A percentile compares a stretch with the other conserved stretches of the same genome.
phyloP scores from a whole-genome alignment of 2,888 invertebrate species.

The Macropis europaea region DNA sequence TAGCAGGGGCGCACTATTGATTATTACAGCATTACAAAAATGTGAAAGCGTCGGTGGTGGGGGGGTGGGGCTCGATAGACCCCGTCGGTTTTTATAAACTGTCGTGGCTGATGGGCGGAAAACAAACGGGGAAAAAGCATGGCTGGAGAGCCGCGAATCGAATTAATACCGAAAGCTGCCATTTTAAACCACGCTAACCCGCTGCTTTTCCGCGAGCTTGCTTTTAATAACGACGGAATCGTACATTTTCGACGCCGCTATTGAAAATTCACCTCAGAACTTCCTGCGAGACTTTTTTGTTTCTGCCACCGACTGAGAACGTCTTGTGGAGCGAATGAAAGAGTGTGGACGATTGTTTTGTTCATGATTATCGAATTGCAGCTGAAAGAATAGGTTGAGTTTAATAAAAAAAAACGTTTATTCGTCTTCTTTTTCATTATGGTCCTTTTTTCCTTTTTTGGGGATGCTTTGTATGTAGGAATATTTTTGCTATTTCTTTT shows the following conservation, averaged over 20 bases:
- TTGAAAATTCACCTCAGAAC: background rate
- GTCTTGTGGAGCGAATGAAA: too few species aligned
- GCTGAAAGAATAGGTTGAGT: too few species aligned
- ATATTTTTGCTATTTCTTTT: too few species aligned
- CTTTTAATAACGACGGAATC: constrained; percentile 70
- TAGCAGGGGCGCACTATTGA: constrained; percentile 34
- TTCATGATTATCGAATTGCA: too few species aligned
- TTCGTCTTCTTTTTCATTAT: too few species aligned
- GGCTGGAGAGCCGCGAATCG: constrained; percentile 24
- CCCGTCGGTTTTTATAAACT: constrained; percentile 44
- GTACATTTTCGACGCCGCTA: constrained; percentile 63
- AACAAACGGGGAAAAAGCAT: constrained; percentile 31
- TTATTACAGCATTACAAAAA: constrained; percentile 52
- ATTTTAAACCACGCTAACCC: constrained; percentile 39
- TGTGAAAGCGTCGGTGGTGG: constrained; percentile 6
- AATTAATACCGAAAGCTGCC: constrained; percentile 48
- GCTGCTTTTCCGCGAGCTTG: constrained; percentile 33
- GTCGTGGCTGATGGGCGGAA: constrained; percentile 41
- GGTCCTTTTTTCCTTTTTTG: too few species aligned
- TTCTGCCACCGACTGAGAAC: too few species aligned
- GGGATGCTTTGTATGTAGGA: too few species aligned
- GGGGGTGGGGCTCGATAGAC: constrained; percentile 25
- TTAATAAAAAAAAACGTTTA: too few species aligned
- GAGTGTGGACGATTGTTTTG: too few species aligned
- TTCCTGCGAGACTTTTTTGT: too few species aligned